Base-by-base conservation (phyloP, 2,113 vertebrate species). In the Perca fluviatilis region DNA sequence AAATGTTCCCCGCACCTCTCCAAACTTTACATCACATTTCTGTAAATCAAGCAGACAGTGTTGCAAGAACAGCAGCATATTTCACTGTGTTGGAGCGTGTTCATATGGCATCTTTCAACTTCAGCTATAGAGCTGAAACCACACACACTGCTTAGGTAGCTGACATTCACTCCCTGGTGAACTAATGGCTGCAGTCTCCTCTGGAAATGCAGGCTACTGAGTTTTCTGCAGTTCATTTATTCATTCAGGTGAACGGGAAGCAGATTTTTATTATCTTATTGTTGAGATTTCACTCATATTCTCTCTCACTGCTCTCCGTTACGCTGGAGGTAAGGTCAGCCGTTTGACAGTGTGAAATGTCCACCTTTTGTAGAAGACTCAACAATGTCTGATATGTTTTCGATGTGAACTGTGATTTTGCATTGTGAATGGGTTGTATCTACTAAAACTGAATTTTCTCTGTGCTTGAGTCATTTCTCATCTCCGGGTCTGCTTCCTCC, bases 171-270 rank as follows among this genome's bases (percentile, higher is more conserved):
- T 88, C 77, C 73, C 80, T n/a, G 30, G 57, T 88, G 82, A 77
- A 89, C 78, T 88, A 82, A 89, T 88, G 88, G 82, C 57, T 89
- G 86, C 74, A 5, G 80, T 84, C 65, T 14, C 6, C 3, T 7
- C 61, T 72, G 50, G 77, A 84, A 74, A 69, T 79, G 78, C 84
- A 79, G 73, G 78, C 83, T 82, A 53, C 75, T 77, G 75, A 76
- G 51, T 86, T 77, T 86, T 85, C 82, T 79, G 71, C 82, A 84
- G 60, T 53, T 77, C 80, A 80, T 84, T 90, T 80, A 74, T 88
- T 85, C 74, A 75, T 88, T 89, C 65, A 78, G 79, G 71, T 77
- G 77, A 82, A 85, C 61, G 47, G 66, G 21, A 80, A 71, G 71
- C 76, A 47, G 18, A 0, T 7, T 83, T 36, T 61, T 36, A 53